A percentile compares a stretch with the other conserved stretches of the same genome.
Conservation (phyloP, 2,113 vertebrate species). For the Ascaphus truei region DNA sequence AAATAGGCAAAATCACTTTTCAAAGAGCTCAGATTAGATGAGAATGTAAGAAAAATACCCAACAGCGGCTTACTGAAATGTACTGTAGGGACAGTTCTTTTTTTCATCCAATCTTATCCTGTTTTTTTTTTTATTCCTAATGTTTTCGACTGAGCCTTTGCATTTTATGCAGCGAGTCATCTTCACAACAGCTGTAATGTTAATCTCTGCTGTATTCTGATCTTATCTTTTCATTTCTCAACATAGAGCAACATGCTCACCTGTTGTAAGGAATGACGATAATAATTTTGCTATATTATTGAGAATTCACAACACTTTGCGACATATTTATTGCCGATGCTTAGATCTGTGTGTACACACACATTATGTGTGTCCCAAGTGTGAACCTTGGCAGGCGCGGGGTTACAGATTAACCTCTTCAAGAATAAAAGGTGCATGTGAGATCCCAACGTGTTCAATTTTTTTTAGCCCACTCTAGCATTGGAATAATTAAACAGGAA, state of each 20-base stretch:
- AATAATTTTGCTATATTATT: not conserved
- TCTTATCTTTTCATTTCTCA: slow-evolving; percentile 12
- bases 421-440: too few species aligned
- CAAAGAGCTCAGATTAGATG: slow-evolving; percentile 25
- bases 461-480: too few species aligned
- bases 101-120: slow-evolving; percentile 10
- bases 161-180: slow-evolving; percentile 17
- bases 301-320: not conserved
- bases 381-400: too few species aligned
- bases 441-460: too few species aligned
- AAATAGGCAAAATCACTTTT: slow-evolving; percentile 27
- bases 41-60: slow-evolving; percentile 14
- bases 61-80: slow-evolving; percentile 7
- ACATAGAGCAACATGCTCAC: not conserved
- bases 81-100: not conserved
- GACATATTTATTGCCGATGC: not conserved
- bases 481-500: too few species aligned
- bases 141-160: slow-evolving; percentile 22
- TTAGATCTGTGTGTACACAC: not conserved
- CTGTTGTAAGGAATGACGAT: not conserved
- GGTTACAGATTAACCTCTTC: too few species aligned
- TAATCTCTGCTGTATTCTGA: slow-evolving; percentile 13
- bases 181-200: slow-evolving; percentile 27
- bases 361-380: too few species aligned
- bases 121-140: slow-evolving; percentile 12